Evolutionary conservation across 2,113 vertebrate species (phyloP), one percentile per base, ranked within the genome.

Genomic region (Neomonachus schauinslandi): DNA sequence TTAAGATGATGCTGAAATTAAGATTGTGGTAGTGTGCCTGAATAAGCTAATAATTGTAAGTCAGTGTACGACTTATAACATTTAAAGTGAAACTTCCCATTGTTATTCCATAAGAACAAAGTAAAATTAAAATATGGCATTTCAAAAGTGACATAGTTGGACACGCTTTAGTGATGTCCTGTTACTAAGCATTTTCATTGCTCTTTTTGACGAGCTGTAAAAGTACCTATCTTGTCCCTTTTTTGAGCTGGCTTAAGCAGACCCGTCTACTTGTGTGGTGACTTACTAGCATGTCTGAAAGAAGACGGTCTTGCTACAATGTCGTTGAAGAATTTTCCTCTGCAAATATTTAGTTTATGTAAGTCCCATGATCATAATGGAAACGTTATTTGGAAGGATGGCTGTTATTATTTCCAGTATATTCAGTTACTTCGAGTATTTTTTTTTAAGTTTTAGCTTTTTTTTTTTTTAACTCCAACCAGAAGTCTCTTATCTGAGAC

Each of bases 61-160:
- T 89, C 15, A 92, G 39, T 85, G 26, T 63, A 95, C 90, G 71
- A 80, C 80, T 97, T 85, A 49, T 74, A 74, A 57, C 22, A 82
- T 61, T 96, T 91, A 95, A 96, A 94, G 42, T 46, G 76, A 93
- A 89, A 81, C 19, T 80, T 22, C 13, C 86, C 28, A 71, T 93
- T 91, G 24, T 63, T 96, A 88, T 71, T 96, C 93, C 33, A 85
- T 95, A 94, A 97, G 7, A 15, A 93, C n/a, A 81, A 91, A 82
- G 28, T 97, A 89, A 89, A 96, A 79, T 92, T 77, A 69, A 95
- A 90, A 83, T 53, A 36, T 49, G 71, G 8, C 21, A 71, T 91
- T 93, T 92, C 61, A 53, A 97, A 97, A 92, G 55, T 90, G 31
- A 83, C 8, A 94, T 51, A 74, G n/a, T 57, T 81, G 55, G 31